These are phyloP conservation scores for Oncorhynchus mykiss DNA, from an alignment of 2,113 vertebrate species.

Conservation along the genomic window DNA sequence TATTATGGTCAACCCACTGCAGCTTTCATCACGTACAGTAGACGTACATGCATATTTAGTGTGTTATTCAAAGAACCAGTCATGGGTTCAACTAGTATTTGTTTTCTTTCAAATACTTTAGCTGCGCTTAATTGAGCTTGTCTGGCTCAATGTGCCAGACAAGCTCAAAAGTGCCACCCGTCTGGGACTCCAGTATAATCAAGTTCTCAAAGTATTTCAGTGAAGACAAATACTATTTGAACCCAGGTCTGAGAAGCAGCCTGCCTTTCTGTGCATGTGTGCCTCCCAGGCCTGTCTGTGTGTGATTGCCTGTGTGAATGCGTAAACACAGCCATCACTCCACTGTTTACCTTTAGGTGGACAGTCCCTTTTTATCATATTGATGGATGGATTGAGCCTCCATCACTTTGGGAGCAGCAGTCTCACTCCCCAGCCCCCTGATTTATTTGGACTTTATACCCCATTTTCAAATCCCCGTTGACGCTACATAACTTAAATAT, in stretches of 20 bases:
- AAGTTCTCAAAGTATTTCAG: background rate
- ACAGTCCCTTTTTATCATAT: conserved; percentile 34
- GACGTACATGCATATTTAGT: background rate
- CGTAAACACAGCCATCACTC: background rate
- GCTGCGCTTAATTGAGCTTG: too few relatives aligned
- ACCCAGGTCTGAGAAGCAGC: too few relatives aligned
- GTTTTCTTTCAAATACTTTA: too few relatives aligned
- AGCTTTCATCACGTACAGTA: conserved; percentile 6
- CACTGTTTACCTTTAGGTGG: background rate
- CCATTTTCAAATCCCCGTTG: conserved; percentile 45
- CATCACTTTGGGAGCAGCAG: conserved; percentile 12
- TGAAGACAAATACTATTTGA: background rate
- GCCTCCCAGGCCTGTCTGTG: conserved; percentile 15
- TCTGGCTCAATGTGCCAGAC: too few relatives aligned
- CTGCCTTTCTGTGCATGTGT: conserved; percentile 9
- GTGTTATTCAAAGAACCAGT: too few relatives aligned
- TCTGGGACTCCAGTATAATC: too few relatives aligned
- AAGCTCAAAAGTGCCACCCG: too few relatives aligned
- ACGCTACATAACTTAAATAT: conserved; percentile 60
- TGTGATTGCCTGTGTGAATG: conserved; percentile 6
- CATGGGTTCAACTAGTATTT: too few relatives aligned
- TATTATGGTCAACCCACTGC: background rate
- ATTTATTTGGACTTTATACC: conserved; percentile 56
- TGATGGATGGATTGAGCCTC: conserved; percentile 38
- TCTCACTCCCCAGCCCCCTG: conserved; percentile 23